phyloP scores from a whole-genome alignment of 2,113 vertebrate species.

The Paralichthys olivaceus region DNA sequence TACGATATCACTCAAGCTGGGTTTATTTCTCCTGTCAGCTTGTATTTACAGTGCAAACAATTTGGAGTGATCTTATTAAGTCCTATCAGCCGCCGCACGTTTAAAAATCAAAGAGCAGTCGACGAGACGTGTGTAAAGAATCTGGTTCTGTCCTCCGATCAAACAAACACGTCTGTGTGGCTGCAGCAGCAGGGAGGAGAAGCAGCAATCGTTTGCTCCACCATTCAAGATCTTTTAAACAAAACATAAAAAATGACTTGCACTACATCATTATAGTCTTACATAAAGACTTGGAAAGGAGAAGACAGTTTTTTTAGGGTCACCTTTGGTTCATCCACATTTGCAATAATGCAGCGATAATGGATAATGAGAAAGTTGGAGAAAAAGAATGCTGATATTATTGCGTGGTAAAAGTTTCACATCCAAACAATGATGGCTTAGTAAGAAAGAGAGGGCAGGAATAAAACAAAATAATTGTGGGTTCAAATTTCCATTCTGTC shows the following conservation, averaged over 20 bases:
- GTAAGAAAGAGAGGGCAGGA: constrained; percentile 2
- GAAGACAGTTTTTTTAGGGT: neutral
- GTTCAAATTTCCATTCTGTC: constrained; percentile 38
- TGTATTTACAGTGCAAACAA: constrained; percentile 69
- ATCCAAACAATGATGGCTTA: constrained; percentile 22
- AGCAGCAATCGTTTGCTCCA: constrained; percentile 25
- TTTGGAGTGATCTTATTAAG: constrained; percentile 63
- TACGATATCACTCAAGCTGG: constrained; percentile 29
- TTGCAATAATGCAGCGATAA: neutral
- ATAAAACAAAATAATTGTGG: constrained; percentile 47
- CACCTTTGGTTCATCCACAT: neutral
- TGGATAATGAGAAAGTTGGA: neutral
- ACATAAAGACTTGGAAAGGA: neutral
- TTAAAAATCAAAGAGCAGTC: constrained; percentile 71
- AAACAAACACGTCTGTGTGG: constrained; percentile 53
- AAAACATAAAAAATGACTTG: constrained; percentile 14
- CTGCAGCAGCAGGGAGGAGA: constrained; percentile 36
- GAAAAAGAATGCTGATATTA: neutral
- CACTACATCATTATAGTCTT: neutral
- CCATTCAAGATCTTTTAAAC: constrained; percentile 9
- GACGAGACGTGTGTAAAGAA: constrained; percentile 22
- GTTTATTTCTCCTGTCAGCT: constrained; percentile 66
- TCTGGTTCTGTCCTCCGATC: constrained; percentile 52
- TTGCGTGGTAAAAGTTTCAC: neutral
- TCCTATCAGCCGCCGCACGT: constrained; percentile 59